Conservation (phyloP, 2,888 invertebrate genomes). For the Pristionchus arcanus region DNA sequence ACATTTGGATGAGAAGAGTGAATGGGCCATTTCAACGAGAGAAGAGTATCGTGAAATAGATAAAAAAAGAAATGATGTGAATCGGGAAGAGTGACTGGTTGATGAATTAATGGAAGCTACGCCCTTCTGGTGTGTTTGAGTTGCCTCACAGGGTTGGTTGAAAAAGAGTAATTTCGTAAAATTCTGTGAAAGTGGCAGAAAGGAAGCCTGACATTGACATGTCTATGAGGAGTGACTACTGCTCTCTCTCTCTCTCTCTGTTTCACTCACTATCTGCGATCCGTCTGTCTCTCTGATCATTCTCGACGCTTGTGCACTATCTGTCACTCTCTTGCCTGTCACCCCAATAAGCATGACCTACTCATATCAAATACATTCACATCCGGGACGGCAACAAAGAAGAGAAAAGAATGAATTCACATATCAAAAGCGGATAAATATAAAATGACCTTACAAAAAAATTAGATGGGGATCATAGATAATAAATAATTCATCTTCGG, state of each 20-base stretch:
- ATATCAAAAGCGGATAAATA: not conserved
- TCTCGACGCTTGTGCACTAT: not conserved
- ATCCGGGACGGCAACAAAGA: not conserved
- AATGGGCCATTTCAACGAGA: not conserved
- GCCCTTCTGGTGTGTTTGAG: not conserved
- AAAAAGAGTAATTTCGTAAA: not conserved
- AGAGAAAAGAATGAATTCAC: not conserved
- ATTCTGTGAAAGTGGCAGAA: not conserved
- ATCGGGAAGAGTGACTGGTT: not conserved
- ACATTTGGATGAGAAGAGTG: not conserved
- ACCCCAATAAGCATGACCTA: slow-evolving; percentile 3
- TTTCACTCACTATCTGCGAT: not conserved
- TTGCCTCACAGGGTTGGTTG: not conserved
- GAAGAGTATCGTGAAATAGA: slow-evolving; percentile 12
- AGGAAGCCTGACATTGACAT: slow-evolving; percentile 17
- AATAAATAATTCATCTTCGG: not conserved
- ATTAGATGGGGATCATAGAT: not conserved
- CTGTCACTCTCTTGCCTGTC: not conserved
- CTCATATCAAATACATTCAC: slow-evolving; percentile 28
- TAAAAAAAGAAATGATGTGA: not conserved
- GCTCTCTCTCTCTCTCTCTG: slow-evolving; percentile 28
- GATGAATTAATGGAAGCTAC: not conserved
- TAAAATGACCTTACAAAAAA: not conserved
- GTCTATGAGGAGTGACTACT: not conserved
- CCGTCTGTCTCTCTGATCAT: not conserved